phyloP scores from a whole-genome alignment of 2,113 vertebrate species.

The Rhadina sibilatrix region DNA sequence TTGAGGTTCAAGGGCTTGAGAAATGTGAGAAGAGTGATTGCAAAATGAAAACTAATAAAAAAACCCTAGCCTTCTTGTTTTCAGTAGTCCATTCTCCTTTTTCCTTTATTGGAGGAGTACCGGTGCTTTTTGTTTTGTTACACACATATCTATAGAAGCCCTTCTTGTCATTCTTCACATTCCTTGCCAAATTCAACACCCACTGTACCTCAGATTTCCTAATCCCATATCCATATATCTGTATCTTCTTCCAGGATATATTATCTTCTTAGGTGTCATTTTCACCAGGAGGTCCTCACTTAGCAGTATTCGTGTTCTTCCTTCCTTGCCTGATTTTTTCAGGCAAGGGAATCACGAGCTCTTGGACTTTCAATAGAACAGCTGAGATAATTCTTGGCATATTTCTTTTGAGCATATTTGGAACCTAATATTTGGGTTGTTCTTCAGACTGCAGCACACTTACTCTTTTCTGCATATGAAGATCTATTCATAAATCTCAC shows the following conservation, averaged over 20 bases:
- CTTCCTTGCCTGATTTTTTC: neutral
- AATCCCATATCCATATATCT: neutral
- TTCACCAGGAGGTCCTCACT: neutral
- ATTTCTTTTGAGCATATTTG: neutral
- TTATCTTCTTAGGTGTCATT: neutral
- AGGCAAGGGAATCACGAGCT: accelerated
- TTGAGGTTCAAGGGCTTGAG: neutral
- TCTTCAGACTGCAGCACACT: neutral
- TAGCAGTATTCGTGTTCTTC: neutral
- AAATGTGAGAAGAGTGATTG: neutral
- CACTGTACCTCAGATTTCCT: neutral
- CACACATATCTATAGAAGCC: neutral
- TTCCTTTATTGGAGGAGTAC: neutral
- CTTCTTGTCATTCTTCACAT: neutral
- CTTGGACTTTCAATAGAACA: neutral
- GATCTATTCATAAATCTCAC: neutral
- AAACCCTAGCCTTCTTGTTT: neutral
- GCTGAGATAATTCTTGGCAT: neutral
- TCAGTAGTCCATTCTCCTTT: neutral
- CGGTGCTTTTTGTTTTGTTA: neutral
- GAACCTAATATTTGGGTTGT: neutral
- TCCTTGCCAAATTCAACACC: neutral
- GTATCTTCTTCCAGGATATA: neutral
- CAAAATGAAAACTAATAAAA: neutral
- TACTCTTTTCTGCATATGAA: neutral